Evolutionary conservation across 2,888 invertebrate genomes (phyloP), one percentile per base, ranked within the genome.

Genomic region (Dryobotodes eremita): DNA sequence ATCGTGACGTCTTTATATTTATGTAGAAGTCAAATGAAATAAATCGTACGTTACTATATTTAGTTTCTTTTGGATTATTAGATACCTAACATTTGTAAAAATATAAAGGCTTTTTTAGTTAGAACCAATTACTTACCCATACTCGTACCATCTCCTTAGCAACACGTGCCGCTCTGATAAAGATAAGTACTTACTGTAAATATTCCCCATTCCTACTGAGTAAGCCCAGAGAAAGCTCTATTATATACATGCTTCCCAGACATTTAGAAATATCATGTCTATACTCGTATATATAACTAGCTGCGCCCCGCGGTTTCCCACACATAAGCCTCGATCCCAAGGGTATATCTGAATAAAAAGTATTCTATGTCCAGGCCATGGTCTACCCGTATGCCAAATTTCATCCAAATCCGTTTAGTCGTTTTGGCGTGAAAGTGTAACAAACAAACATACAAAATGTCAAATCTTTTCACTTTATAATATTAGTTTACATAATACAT

Each of bases 221-320:
- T 23, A 13, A 8, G n/a, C 36, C 23, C 26, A 82, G 55, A 46
- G 50, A 31, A 62, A 75, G 31, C 31, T 15, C 65, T 42, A 42
- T 50, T 75, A 68, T 31, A 48, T 55, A 81, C n/a, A 82, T 50
- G 31, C 68, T 66, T 6, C 17, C 10, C 20, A 69, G 76, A 75
- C 66, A 82, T 75, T 80, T 62, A 62, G 31, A 55, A 31, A 75
- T 48, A 66, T 66, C 36, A 73, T 36, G 59, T 57, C 48, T 46
- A 36, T 26, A n/a, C n/a, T n/a, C n/a, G n/a, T n/a, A 23, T 61
- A 70, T 17, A 70, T 48, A 66, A 36, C 31, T 36, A 36, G 31
- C 31, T 36, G 31, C 31, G 31, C 31, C 31, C 31, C 31, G 31
- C 31, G 31, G 31, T 2, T 36, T 36, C 31, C 31, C 1, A 2